A percentile compares a stretch with the other conserved stretches of the same genome.
phyloP scores from a whole-genome alignment of 2,888 invertebrate species.

The Euphydryas editha region DNA sequence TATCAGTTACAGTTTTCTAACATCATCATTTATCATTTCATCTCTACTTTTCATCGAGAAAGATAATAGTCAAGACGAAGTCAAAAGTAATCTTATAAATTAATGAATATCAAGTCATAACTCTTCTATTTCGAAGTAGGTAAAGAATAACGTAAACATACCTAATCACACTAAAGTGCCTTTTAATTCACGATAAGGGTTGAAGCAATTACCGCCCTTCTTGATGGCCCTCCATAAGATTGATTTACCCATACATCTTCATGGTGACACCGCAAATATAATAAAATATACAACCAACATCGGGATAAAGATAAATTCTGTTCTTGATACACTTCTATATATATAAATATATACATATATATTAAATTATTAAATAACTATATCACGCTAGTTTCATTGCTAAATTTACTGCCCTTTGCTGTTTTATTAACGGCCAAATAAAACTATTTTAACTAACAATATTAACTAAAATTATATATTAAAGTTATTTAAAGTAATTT shows the following conservation, averaged over 20 bases:
- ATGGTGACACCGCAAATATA: slow-evolving; percentile 25
- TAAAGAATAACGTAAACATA: background rate
- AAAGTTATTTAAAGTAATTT: no score
- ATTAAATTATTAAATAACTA: no score
- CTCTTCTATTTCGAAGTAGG: background rate
- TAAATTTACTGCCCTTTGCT: no score
- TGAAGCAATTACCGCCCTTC: slow-evolving; percentile 2
- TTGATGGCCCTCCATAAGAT: slow-evolving; percentile 24
- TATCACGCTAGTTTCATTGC: no score
- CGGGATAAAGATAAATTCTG: background rate
- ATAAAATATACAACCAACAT: slow-evolving; percentile 20
- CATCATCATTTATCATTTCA: no score
- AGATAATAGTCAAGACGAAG: no score
- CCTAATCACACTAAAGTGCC: slow-evolving; percentile 33
- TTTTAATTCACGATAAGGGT: slow-evolving; percentile 32
- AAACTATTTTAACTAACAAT: no score
- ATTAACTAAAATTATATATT: no score
- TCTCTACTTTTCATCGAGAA: no score
- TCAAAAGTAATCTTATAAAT: background rate
- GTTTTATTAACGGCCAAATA: no score
- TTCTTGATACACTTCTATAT: background rate
- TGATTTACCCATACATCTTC: slow-evolving; percentile 33
- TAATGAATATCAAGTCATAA: background rate
- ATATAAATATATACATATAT: no score
- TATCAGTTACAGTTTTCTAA: no score